phyloP scores from a whole-genome alignment of 2,888 invertebrate genomes.

The Campoplex capitator region DNA sequence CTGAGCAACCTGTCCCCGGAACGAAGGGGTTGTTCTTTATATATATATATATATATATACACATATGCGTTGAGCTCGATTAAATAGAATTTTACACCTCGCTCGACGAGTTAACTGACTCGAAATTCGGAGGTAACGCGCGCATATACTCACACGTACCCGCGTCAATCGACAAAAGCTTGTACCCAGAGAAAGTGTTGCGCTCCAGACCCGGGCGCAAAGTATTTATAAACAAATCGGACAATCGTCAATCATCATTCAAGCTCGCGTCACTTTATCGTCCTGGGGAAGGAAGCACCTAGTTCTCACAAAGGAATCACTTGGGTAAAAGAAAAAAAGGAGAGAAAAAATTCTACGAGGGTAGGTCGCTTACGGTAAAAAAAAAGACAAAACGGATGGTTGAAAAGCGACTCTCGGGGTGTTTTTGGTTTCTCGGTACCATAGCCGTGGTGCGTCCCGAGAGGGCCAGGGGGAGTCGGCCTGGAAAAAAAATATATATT shows the following conservation, averaged over 20 bases:
- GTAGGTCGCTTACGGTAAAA: neutral
- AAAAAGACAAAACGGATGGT: constrained; percentile 9
- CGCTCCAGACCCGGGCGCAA: constrained; percentile 13
- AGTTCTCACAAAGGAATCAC: constrained; percentile 54
- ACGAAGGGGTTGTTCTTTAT: constrained; percentile 47
- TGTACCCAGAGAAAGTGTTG: constrained; percentile 21
- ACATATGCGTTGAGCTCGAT: constrained; percentile 38
- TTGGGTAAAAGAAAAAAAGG: constrained; percentile 43
- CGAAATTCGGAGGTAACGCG: constrained; percentile 2
- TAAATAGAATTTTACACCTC: constrained; percentile 74
- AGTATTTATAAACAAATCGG: constrained; percentile 82
- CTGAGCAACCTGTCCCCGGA: constrained; percentile 61
- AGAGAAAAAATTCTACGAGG: constrained; percentile 51
- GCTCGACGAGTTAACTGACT: constrained; percentile 67
- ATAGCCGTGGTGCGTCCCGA: neutral
- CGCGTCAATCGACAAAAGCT: neutral
- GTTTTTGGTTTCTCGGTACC: constrained; percentile 37
- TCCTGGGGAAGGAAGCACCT: constrained; percentile 39
- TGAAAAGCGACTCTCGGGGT: constrained; percentile 47
- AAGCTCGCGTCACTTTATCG: constrained; percentile 54
- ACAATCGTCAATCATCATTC: constrained; percentile 81
- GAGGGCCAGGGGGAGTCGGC: neutral
- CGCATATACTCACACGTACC: neutral
- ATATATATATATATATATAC: neutral
- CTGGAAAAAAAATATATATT: constrained; percentile 40